These are phyloP conservation scores for Anarrhichthys ocellatus DNA, from an alignment of 2,113 vertebrate genomes.

Conservation along the genomic window DNA sequence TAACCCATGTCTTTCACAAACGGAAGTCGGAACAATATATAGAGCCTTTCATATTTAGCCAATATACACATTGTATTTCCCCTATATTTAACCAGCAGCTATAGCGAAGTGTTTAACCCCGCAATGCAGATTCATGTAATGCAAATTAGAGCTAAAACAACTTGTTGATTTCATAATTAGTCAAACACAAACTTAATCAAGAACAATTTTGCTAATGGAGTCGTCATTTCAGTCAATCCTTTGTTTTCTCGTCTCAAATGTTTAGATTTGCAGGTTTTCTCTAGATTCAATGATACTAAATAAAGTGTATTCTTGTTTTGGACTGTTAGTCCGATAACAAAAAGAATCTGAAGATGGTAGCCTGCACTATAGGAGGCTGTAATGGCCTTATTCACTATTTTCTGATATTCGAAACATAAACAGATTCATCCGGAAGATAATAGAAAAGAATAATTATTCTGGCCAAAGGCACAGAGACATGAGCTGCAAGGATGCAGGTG, in stretches of 20 bases:
- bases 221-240: background rate
- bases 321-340: background rate
- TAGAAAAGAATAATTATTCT: background rate
- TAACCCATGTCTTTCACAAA: background rate
- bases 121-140: background rate
- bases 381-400: background rate
- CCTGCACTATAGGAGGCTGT: background rate
- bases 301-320: background rate
- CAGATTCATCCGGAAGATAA: background rate
- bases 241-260: background rate
- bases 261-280: too few species aligned
- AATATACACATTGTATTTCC: background rate
- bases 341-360: background rate
- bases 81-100: background rate
- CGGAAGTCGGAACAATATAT: background rate
- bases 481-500: slow-evolving; percentile 3
- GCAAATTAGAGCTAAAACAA: background rate
- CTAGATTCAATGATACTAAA: background rate
- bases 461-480: background rate
- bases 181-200: background rate
- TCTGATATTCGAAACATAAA: background rate
- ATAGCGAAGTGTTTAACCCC: background rate
- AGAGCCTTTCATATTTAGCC: background rate
- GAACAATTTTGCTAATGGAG: background rate
- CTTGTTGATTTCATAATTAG: background rate